Base-by-base conservation (phyloP, 2,888 invertebrate species). In the Dryocosmus kuriphilus region DNA sequence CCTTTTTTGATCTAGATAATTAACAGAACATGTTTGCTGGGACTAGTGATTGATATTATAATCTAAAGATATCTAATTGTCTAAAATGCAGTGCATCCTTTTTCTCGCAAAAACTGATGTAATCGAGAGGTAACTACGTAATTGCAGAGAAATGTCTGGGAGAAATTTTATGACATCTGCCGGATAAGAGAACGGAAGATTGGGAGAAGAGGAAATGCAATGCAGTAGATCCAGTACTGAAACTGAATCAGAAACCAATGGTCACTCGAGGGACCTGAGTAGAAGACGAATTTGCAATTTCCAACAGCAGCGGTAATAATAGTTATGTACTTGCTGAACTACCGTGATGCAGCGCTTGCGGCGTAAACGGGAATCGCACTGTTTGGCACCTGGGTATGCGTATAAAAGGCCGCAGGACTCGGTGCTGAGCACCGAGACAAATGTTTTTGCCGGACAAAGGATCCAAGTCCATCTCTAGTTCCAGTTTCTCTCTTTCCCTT, bases 241-340 rank as follows among this genome's bases (percentile, higher is more conserved):
- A 65, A 24, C 35, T 38, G 62, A 63, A 63, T 32, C n/a, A 63
- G 62, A 63, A 63, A 63, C 62, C 32, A 63, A 71, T 46, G 51
- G 30, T 71, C 71, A 71, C 46, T 71, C 46, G 71, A 51, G 46
- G 51, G 46, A 71, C 71, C 27, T 9, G 71, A 71, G 71, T 71
- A 51, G 71, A 71, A 71, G 46, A 41, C n/a, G 51, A 71, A 30
- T 71, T 71, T 51, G 46, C 71, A 71, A 71, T 71, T 71, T 71
- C 46, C 71, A 71, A 67, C 67, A 46, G 67, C 67, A 67, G 67
- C 46, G 67, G 67, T 67, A 46, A 71, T 71, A 71, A 71, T n/a
- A n/a, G n/a, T 71, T 71, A 71, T 71, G 71, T 51, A 71, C 67
- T 27, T 22, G 38, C 22, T 65, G 38, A 35, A 16, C 67, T 67